Base-by-base conservation (phyloP, 2,888 invertebrate species). In the Idaea dimidiata region DNA sequence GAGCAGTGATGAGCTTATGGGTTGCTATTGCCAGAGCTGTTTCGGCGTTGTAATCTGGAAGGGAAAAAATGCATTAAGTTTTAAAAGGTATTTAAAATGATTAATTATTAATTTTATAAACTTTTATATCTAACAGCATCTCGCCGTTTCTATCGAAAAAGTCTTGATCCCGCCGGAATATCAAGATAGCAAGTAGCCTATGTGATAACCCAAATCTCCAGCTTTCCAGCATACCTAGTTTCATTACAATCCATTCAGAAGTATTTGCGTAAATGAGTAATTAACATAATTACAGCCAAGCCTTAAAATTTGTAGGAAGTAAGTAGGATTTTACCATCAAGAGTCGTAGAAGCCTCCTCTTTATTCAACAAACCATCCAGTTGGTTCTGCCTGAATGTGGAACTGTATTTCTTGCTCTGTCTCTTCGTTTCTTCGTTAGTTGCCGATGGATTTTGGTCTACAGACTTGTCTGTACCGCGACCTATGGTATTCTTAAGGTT, bases 391-490 rank as follows among this genome's bases (percentile, higher is more conserved):
- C 86, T 90, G 69, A 91, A 88, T 62, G 82, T 86, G 7, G 89
- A 71, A 69, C 90, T 91, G 79, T 87, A 92, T 71, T 91, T 92
- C 79, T 92, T 92, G 74, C 91, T 91, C 66, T 91, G 91, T 69
- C 91, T 81, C 71, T 88, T 90, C 53, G 80, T 85, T 66, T 91
- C 89, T 17, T 92, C 91, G 62, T 85, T 91, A 0, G 90, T 89
- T 0, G 91, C 91, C 1, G 89, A 85, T 0, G 87, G 85, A 68
- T 89, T 91, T 66, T 90, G 91, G 70, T 91, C 90, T 16, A 72
- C 74, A 0, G 67, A 61, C 33, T 79, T 78, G 1, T 83, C 83
- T 43, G 43, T 14, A 8, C 43, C 43, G 14, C 43, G 43, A 3
- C 3, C 8, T 43, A 14, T 5, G 43, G 10, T 10, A 14, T 43